phyloP scores from a whole-genome alignment of 2,888 invertebrate genomes.

The Escarpia spicata region DNA sequence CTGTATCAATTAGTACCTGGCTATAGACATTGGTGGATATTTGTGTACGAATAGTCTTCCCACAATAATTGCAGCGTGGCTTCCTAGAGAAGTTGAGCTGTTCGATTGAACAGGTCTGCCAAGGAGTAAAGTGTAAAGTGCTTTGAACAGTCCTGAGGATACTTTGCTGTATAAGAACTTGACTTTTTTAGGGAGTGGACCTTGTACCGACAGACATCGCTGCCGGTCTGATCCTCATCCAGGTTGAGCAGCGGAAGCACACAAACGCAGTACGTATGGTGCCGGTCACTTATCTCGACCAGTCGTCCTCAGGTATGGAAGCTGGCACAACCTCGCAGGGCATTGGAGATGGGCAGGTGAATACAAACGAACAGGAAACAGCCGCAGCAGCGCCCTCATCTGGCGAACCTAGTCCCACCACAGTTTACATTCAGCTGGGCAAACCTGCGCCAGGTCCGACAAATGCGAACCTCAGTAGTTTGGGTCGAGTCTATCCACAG shows the following conservation, averaged over 20 bases:
- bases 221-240: slow-evolving; percentile 85
- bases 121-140: too few relatives aligned
- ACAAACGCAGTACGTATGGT: not conserved
- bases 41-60: too few relatives aligned
- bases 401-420: not conserved
- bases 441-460: not conserved
- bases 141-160: too few relatives aligned
- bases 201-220: slow-evolving; percentile 88
- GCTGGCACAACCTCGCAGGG: not conserved
- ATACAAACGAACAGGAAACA: not conserved
- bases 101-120: too few relatives aligned
- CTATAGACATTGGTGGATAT: too few relatives aligned
- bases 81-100: too few relatives aligned
- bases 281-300: not conserved
- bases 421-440: not conserved
- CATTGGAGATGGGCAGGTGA: not conserved
- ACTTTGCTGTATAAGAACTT: not conserved
- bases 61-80: too few relatives aligned
- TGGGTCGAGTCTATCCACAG: not conserved
- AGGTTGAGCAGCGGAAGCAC: slow-evolving; percentile 50
- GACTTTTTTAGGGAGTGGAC: slow-evolving; percentile 75
- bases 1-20: too few relatives aligned
- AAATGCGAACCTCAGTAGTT: not conserved
- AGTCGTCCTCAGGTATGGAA: not conserved
- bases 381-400: not conserved